A percentile compares a stretch with the other conserved stretches of the same genome.
These are phyloP conservation scores for Musca domestica DNA, from an alignment of 1,140 invertebrate genomes.

Conservation along the genomic window DNA sequence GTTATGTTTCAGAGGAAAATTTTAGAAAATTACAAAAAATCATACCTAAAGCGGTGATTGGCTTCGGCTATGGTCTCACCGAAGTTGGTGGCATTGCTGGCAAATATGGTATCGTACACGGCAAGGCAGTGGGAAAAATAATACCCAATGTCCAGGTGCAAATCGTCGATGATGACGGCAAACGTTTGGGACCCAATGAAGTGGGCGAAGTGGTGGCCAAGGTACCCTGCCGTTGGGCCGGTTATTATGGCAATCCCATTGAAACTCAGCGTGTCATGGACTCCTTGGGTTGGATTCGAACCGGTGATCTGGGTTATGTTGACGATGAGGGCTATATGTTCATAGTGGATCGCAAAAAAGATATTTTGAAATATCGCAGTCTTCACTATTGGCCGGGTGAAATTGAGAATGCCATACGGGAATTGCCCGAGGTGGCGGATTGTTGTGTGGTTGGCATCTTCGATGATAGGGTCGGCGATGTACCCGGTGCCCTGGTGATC, in stretches of 20 bases:
- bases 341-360: conserved; percentile 65
- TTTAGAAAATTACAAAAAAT: conserved; percentile 28
- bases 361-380: conserved; percentile 56
- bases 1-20: neutral
- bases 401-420: conserved; percentile 38
- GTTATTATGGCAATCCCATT: conserved; percentile 34
- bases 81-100: conserved; percentile 30
- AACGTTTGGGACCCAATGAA: conserved; percentile 28
- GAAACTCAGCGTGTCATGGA: conserved; percentile 34
- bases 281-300: conserved; percentile 62
- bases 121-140: conserved; percentile 32
- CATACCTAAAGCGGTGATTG: conserved; percentile 25
- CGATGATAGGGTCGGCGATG: conserved; percentile 33
- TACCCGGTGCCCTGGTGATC: conserved; percentile 39
- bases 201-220: conserved; percentile 39
- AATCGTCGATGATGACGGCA: conserved; percentile 43
- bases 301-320: conserved; percentile 66
- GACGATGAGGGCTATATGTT: conserved; percentile 57
- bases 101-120: conserved; percentile 26
- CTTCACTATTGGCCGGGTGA: conserved; percentile 46
- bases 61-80: conserved; percentile 37
- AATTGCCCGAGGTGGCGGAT: conserved; percentile 36
- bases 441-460: conserved; percentile 40
- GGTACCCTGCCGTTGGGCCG: conserved; percentile 33
- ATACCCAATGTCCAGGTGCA: conserved; percentile 36